Conservation (phyloP, 1,140 invertebrate genomes). For the Armadillidium nasatum region DNA sequence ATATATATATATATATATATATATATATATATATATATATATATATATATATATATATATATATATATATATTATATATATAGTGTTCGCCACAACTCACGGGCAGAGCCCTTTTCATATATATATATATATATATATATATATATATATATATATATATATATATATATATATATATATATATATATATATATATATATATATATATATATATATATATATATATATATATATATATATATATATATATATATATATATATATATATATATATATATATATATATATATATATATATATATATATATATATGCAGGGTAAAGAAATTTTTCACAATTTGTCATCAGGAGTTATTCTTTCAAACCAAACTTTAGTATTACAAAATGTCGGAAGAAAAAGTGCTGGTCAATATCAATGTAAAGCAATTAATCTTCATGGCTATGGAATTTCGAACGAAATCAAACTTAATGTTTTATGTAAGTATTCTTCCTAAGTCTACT, state of each 20-base stretch:
- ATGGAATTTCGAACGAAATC: slow-evolving; percentile 72
- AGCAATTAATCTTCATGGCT: slow-evolving; percentile 81
- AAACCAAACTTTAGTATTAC: slow-evolving; percentile 70
- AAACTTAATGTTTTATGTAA: slow-evolving; percentile 84
- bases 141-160: too few relatives aligned
- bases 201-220: slow-evolving; percentile 11
- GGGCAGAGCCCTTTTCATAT: too few relatives aligned
- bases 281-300: not conserved
- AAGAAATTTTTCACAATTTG: slow-evolving; percentile 72
- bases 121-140: too few relatives aligned
- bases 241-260: not conserved
- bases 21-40: too few relatives aligned
- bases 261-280: slow-evolving; percentile 10
- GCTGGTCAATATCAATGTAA: slow-evolving; percentile 82
- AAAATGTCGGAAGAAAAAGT: slow-evolving; percentile 68
- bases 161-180: not conserved
- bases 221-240: not conserved
- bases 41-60: too few relatives aligned
- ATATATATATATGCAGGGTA: slow-evolving; percentile 58
- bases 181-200: not conserved
- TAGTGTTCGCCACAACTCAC: too few relatives aligned
- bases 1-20: too few relatives aligned
- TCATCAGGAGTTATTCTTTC: slow-evolving; percentile 76
- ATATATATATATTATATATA: too few relatives aligned
- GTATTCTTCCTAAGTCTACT: too few relatives aligned